These are phyloP conservation scores for Drosophila incognita DNA, from an alignment of 2,888 invertebrate genomes.

Conservation along the genomic window DNA sequence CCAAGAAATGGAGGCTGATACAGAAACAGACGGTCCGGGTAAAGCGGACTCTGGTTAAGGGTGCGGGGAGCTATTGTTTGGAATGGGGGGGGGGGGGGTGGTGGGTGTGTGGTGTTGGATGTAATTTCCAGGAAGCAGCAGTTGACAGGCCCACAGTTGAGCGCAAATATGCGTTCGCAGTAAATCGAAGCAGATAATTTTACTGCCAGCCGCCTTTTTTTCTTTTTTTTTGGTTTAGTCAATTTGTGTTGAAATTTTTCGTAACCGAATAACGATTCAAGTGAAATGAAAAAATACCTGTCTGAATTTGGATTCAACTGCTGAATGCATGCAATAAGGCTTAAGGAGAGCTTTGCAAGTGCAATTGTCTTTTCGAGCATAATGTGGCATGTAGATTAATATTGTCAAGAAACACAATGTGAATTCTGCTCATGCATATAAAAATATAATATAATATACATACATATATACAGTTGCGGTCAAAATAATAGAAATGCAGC, in stretches of 20 bases:
- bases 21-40: slow-evolving; percentile 4
- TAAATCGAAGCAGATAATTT: slow-evolving; percentile 59
- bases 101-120: neutral
- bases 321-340: neutral
- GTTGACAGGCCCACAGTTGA: slow-evolving; percentile 42
- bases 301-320: neutral
- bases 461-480: neutral
- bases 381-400: neutral
- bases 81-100: neutral
- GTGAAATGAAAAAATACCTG: neutral
- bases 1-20: slow-evolving; percentile 27
- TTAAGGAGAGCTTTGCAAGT: neutral
- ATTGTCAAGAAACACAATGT: neutral
- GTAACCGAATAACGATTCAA: slow-evolving; percentile 8
- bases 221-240: slow-evolving; percentile 2
- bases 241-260: slow-evolving; percentile 35
- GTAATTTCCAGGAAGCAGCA: slow-evolving; percentile 18
- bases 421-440: neutral
- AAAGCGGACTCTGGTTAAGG: neutral
- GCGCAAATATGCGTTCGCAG: slow-evolving; percentile 32
- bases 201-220: neutral
- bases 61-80: neutral
- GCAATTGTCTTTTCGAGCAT: neutral
- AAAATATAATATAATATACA: neutral
- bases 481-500: neutral